These are phyloP conservation scores for Xerus rutilus DNA, from an alignment of 2,797 vertebrate genomes.

Conservation along the genomic window DNA sequence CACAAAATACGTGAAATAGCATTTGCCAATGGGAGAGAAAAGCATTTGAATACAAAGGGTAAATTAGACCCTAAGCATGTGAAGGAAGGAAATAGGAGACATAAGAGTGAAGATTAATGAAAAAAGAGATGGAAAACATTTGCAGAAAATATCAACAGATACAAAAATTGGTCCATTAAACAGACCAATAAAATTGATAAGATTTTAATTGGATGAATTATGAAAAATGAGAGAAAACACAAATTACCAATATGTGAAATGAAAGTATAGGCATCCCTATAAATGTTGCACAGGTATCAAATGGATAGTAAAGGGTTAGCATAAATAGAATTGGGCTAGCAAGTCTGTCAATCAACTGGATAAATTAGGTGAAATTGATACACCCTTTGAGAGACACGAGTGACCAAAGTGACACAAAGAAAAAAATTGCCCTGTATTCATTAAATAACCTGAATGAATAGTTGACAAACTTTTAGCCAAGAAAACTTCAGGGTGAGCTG, in stretches of 20 bases:
- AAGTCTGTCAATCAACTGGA: neutral
- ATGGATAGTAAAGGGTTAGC: neutral
- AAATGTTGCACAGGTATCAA: neutral
- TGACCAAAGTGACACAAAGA: neutral
- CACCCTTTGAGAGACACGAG: neutral
- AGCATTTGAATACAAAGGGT: neutral
- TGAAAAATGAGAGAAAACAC: neutral
- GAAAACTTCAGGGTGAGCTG: neutral
- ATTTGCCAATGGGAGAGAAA: neutral
- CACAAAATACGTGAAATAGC: neutral
- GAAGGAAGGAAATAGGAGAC: neutral
- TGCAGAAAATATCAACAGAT: slow-evolving; percentile 33
- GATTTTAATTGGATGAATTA: neutral
- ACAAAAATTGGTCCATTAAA: neutral
- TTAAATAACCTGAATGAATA: slow-evolving; percentile 19
- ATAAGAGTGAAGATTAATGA: neutral
- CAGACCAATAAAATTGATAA: neutral
- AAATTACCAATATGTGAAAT: neutral
- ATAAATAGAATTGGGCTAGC: neutral
- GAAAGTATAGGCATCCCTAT: neutral
- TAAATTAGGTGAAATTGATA: neutral
- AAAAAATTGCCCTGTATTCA: neutral
- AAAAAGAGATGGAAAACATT: neutral
- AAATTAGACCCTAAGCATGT: neutral
- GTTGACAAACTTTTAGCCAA: neutral